Percentiles rank a stretch among this genome's conserved stretches.
Conservation (phyloP, 2,888 invertebrate species). For the Tribolium freemani region DNA sequence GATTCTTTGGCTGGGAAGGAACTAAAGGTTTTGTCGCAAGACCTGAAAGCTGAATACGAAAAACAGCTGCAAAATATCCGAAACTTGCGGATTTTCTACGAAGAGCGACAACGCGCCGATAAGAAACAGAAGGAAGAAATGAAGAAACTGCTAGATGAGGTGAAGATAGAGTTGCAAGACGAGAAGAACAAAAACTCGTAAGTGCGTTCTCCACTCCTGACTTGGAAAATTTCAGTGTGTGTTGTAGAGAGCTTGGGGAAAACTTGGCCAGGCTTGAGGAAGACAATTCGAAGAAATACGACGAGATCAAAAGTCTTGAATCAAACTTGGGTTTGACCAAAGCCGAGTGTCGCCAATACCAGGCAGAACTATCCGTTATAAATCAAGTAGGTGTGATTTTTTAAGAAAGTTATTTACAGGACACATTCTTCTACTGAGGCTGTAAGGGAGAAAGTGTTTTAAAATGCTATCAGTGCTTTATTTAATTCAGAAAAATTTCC, state of each 20-base stretch:
- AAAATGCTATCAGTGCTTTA: no score
- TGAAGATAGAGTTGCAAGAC: constrained; percentile 67
- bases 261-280: constrained; percentile 73
- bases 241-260: constrained; percentile 73
- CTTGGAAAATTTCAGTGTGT: background rate
- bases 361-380: constrained; percentile 85
- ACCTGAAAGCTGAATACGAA: constrained; percentile 81
- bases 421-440: no score
- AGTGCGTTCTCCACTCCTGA: constrained; percentile 31
- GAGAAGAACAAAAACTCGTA: constrained; percentile 67
- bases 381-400: constrained; percentile 68
- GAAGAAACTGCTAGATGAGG: constrained; percentile 75
- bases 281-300: constrained; percentile 71
- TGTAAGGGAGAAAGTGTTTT: no score
- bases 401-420: no score
- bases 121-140: constrained; percentile 76
- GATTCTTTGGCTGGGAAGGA: constrained; percentile 80
- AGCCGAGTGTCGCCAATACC: constrained; percentile 80
- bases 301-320: constrained; percentile 77
- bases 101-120: constrained; percentile 81
- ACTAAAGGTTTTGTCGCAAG: constrained; percentile 76
- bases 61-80: constrained; percentile 83
- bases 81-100: constrained; percentile 79
- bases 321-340: constrained; percentile 78
- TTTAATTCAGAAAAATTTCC: no score